A percentile compares a stretch with the other conserved stretches of the same genome.
Evolutionary conservation across 2,113 vertebrate species (phyloP).

Genomic region (Barnardius zonarius): DNA sequence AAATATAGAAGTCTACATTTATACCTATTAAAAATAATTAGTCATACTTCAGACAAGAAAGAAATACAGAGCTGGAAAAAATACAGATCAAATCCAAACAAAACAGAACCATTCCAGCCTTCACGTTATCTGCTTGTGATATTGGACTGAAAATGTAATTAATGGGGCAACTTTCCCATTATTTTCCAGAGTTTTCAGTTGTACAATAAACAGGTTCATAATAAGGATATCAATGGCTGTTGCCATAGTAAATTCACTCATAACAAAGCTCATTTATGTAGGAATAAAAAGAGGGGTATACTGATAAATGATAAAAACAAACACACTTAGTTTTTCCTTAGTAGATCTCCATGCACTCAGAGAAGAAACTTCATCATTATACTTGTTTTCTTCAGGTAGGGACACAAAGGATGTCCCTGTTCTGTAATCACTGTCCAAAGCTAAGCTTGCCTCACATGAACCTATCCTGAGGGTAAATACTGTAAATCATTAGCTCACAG

Average conservation of each 20-base stretch:
- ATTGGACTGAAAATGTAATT: background rate
- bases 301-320: background rate
- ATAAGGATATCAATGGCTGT: background rate
- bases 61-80: background rate
- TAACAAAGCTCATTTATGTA: background rate
- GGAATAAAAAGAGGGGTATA: fast-evolving
- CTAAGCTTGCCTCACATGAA: background rate
- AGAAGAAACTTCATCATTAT: background rate
- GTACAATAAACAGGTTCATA: background rate
- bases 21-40: background rate
- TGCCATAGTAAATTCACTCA: background rate
- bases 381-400: background rate
- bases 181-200: background rate
- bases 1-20: background rate
- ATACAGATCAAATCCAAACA: background rate
- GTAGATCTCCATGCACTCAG: background rate
- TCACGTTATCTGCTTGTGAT: background rate
- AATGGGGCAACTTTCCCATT: background rate
- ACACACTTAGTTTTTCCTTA: background rate
- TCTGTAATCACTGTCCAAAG: background rate
- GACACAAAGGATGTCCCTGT: background rate
- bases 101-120: background rate
- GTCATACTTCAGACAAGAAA: background rate
- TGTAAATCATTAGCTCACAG: background rate
- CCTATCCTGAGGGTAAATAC: background rate